A percentile compares a stretch with the other conserved stretches of the same genome.
Conservation (phyloP, 2,113 vertebrate species). For the Saiga tatarica region DNA sequence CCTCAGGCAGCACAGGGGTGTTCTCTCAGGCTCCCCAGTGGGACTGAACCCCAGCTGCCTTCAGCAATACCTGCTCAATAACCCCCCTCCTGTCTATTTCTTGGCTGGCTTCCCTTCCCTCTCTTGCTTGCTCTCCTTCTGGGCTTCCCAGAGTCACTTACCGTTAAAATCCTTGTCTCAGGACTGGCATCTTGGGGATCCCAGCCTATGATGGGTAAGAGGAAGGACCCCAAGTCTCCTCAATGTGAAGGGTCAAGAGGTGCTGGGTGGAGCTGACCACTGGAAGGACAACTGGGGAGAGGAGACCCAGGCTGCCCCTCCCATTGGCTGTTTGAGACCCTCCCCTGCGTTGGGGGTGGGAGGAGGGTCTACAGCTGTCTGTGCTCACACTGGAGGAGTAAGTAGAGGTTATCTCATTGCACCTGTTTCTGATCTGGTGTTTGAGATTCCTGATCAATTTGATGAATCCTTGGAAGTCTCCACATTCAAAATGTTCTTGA, state of each 20-base stretch:
- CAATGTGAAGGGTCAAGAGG: neutral
- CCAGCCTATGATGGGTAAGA: neutral
- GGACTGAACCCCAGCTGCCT: neutral
- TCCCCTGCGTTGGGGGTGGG: no score
- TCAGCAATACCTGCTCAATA: neutral
- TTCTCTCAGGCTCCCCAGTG: neutral
- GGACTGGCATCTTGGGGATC: neutral
- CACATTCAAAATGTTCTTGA: neutral
- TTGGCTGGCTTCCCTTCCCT: neutral
- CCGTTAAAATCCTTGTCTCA: neutral
- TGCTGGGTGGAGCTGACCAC: neutral
- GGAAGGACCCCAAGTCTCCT: neutral
- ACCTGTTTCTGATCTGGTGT: neutral
- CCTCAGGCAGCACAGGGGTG: neutral
- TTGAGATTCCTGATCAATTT: neutral
- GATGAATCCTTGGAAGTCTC: neutral
- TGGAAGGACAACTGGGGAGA: neutral
- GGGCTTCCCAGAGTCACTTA: neutral
- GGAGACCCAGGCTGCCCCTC: neutral
- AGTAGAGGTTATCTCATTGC: rapidly evolving
- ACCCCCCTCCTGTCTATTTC: no score
- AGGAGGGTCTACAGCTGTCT: neutral
- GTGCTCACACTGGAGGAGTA: neutral
- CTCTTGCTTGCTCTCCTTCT: neutral
- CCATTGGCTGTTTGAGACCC: neutral